Evolutionary conservation across 64 coral and sea anemone genomes (phyloP), one percentile per base, ranked within the genome.

Genomic region (Dendronephthya gigantea): DNA sequence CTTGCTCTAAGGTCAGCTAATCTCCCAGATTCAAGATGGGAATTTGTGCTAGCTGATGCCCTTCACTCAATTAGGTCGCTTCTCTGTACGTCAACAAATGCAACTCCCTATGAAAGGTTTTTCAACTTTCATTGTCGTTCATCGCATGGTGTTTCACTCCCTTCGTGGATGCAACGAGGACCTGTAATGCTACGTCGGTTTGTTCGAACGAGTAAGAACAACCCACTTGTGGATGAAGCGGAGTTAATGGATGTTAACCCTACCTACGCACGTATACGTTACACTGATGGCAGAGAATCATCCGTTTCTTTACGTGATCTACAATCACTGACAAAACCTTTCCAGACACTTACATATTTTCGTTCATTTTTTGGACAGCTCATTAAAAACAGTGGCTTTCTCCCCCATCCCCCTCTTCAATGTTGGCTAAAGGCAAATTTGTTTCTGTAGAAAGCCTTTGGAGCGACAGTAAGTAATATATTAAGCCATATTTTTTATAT

Each of bases 151-250:
- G 35, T 48, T 12, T 85, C 84, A 31, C 39, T 85, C 23, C 84
- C 49, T 58, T 85, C 48, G 34, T 85, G 49, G 84, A 19, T 85
- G 32, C 22, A 85, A 35, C 84, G 48, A 35, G 49, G 84, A 29
- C 84, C 84, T n/a, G n/a, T n/a, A n/a, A n/a, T n/a, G n/a, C n/a
- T n/a, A n/a, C n/a, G n/a, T n/a, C n/a, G n/a, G n/a, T 85, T 85
- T 85, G 84, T 85, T 28, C 47, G 48, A 85, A 59, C 84, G 31
- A 85, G 84, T 11, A 85, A 85, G 50, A 85, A 59, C 45, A 49
- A 85, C 49, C 50, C 84, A 32, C 50, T 85, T 51, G 50, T 85
- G 17, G 84, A 85, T 36, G 48, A 85, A 59, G 84, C 58, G 35
- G 84, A 85, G 27, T 15, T 58, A 32, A 59, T 32, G n/a, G 55